phyloP scores from a whole-genome alignment of 2,113 vertebrate genomes.

The Fukomys damarensis region DNA sequence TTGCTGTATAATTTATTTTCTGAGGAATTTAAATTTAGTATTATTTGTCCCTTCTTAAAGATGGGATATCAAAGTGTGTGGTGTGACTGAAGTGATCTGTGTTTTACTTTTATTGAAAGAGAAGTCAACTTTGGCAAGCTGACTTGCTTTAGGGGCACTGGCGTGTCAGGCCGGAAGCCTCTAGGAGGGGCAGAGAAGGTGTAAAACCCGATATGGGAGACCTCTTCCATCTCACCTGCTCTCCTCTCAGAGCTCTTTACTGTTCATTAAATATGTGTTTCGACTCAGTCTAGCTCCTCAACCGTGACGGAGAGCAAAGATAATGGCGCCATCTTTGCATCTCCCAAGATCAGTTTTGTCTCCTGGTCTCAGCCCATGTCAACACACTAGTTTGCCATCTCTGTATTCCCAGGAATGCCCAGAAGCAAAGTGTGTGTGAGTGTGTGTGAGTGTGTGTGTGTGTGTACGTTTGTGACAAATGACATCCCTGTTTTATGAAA shows the following conservation, averaged over 20 bases:
- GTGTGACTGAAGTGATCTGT: slow-evolving; percentile 38
- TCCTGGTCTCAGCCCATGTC: neutral
- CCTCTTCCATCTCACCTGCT: neutral
- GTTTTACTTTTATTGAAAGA: slow-evolving; percentile 18
- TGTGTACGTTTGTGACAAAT: too few species aligned
- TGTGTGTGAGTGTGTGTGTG: too few species aligned
- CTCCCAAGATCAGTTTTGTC: neutral
- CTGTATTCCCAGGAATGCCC: neutral
- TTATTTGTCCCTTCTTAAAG: slow-evolving; percentile 20
- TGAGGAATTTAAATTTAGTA: slow-evolving; percentile 32
- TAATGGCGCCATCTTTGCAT: neutral
- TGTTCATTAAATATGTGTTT: neutral
- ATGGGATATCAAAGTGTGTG: slow-evolving; percentile 48
- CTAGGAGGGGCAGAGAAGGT: neutral
- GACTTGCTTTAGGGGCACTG: neutral
- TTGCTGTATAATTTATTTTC: neutral
- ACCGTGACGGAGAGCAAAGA: neutral
- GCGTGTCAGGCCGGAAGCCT: neutral
- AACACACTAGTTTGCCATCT: neutral
- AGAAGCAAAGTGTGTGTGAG: neutral
- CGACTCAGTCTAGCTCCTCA: neutral
- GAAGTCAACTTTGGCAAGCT: neutral
- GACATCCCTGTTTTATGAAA: neutral
- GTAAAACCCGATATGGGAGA: neutral
- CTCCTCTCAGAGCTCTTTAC: neutral